Conservation (phyloP, 2,113 vertebrate species). For the Axis porcinus region DNA sequence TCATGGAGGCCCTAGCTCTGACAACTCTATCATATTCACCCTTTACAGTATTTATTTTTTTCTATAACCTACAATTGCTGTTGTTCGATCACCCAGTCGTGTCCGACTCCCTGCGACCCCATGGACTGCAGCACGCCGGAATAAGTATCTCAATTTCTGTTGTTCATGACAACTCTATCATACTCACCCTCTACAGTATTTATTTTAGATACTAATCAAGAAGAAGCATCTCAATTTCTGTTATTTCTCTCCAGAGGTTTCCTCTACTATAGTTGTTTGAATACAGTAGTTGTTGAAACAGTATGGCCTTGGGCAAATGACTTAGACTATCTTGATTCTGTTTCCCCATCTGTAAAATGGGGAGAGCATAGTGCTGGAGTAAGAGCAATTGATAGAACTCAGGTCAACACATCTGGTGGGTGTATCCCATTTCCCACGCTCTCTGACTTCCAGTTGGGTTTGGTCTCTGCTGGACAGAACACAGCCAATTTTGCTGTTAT, state of each 20-base stretch:
- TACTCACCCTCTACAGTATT: background rate
- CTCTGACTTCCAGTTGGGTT: background rate
- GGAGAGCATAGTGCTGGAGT: background rate
- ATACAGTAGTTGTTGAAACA: background rate
- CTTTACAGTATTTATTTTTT: constrained; percentile 9
- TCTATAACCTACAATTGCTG: background rate
- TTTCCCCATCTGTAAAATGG: background rate
- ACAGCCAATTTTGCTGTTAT: background rate
- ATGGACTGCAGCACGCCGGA: background rate
- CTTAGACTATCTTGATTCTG: background rate
- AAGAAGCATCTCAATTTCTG: background rate
- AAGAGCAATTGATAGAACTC: background rate
- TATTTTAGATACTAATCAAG: background rate
- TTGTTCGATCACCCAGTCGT: background rate
- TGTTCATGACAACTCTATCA: background rate
- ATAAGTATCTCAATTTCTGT: background rate
- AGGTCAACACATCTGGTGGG: background rate
- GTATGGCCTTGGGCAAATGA: background rate
- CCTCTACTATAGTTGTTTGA: background rate
- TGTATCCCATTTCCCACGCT: background rate
- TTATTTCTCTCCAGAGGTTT: background rate
- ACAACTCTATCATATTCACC: background rate
- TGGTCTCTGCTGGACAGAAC: background rate
- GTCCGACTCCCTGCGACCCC: background rate
- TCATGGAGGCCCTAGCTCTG: background rate